Conservation (phyloP, 92 coral and sea anemone genomes). For the Ricordea florida region DNA sequence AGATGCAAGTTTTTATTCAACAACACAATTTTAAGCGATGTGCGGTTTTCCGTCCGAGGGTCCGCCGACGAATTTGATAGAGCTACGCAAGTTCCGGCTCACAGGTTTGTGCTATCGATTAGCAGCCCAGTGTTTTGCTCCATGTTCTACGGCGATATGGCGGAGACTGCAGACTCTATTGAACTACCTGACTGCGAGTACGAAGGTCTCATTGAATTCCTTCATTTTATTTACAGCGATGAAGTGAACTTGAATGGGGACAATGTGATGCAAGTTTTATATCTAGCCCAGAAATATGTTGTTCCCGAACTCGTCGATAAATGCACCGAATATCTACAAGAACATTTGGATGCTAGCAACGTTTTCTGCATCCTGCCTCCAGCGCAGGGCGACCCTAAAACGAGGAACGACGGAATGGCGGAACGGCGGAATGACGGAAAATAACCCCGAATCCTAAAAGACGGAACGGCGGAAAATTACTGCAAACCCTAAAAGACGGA, state of each 20-base stretch:
- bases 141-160: constrained; percentile 75
- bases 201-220: constrained; percentile 56
- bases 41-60: constrained; percentile 23
- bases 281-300: constrained; percentile 70
- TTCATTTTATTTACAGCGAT: constrained; percentile 66
- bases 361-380: constrained; percentile 64
- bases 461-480: no score
- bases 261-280: constrained; percentile 65
- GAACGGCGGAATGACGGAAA: no score
- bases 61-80: constrained; percentile 18
- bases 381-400: no score
- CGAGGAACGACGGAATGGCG: no score
- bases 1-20: constrained; percentile 70
- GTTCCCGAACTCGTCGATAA: constrained; percentile 64
- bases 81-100: constrained; percentile 48
- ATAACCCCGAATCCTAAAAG: no score
- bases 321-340: constrained; percentile 51
- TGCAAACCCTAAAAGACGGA: no score
- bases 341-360: constrained; percentile 52
- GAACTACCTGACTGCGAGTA: constrained; percentile 60
- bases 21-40: constrained; percentile 59
- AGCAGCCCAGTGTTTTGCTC: constrained; percentile 74
- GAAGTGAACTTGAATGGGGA: constrained; percentile 59
- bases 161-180: constrained; percentile 53
- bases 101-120: constrained; percentile 59